A percentile compares a stretch with the other conserved stretches of the same genome.
Conservation (phyloP, 2,797 vertebrate species). For the Benthosema pterotum region DNA sequence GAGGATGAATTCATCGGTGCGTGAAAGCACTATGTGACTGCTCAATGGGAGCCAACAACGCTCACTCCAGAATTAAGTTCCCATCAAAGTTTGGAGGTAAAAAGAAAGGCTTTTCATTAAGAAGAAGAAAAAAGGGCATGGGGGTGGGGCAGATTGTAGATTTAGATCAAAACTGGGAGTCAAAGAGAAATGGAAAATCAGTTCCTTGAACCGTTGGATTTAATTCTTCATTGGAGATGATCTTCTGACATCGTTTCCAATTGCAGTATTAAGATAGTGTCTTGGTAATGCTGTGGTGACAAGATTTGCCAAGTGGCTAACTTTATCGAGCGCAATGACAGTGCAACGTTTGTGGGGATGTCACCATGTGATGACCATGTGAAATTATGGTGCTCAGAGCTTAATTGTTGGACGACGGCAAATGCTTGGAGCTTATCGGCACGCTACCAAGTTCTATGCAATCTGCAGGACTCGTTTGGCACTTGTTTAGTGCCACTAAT, state of each 20-base stretch:
- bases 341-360: slow-evolving; percentile 28
- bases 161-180: slow-evolving; percentile 53
- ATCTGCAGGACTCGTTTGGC: slow-evolving; percentile 33
- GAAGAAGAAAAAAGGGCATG: slow-evolving; percentile 33
- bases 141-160: slow-evolving; percentile 5
- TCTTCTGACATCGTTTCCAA: slow-evolving; percentile 66
- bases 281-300: slow-evolving; percentile 36
- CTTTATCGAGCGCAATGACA: slow-evolving; percentile 49
- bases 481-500: background rate
- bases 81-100: slow-evolving; percentile 63
- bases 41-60: slow-evolving; percentile 38
- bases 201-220: slow-evolving; percentile 60
- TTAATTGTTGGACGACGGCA: slow-evolving; percentile 25
- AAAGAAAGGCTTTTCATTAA: slow-evolving; percentile 23
- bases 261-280: slow-evolving; percentile 57
- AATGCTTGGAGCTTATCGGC: slow-evolving; percentile 21
- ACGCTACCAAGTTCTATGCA: slow-evolving; percentile 30
- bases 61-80: slow-evolving; percentile 40
- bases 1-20: slow-evolving; percentile 39
- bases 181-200: slow-evolving; percentile 60
- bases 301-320: slow-evolving; percentile 33
- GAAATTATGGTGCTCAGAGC: slow-evolving; percentile 26
- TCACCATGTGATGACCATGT: slow-evolving; percentile 14
- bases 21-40: slow-evolving; percentile 46
- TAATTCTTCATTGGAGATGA: slow-evolving; percentile 55